Evolutionary conservation across 2,888 invertebrate species (phyloP).

Genomic region (Zygothrica quintamaculata): DNA sequence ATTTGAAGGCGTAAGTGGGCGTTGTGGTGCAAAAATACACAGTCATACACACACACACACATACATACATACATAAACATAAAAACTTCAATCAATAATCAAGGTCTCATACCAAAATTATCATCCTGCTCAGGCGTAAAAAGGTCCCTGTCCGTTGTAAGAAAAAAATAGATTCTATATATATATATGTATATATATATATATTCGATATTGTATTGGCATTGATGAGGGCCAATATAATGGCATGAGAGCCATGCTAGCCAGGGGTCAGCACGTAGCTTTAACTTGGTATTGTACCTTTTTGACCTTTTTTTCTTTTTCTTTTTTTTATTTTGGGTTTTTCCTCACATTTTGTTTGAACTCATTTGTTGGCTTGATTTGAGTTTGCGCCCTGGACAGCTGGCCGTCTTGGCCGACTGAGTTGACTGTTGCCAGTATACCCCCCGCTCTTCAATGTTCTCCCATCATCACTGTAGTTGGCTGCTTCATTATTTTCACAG

Average conservation of each 20-base stretch:
- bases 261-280: constrained; percentile 55
- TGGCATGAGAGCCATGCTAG: constrained; percentile 11
- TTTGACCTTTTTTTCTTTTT: constrained; percentile 64
- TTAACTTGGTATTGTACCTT: constrained; percentile 67
- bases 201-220: constrained; percentile 73
- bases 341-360: constrained; percentile 54
- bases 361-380: constrained; percentile 64
- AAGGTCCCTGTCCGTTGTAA: constrained; percentile 52
- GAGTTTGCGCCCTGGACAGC: constrained; percentile 59
- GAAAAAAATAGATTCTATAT: no score
- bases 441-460: neutral
- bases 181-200: no score
- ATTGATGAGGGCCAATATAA: constrained; percentile 61
- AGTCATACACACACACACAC: constrained; percentile 30
- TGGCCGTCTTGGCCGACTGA: constrained; percentile 17
- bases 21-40: no score
- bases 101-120: constrained; percentile 38
- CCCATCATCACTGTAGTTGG: constrained; percentile 14
- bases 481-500: constrained; percentile 64
- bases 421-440: constrained; percentile 1
- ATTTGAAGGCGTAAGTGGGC: constrained; percentile 10
- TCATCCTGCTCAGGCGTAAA: constrained; percentile 59
- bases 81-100: constrained; percentile 71
- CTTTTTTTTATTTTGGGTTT: constrained; percentile 30
- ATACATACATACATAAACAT: constrained; percentile 1